Conservation (phyloP, 2,113 vertebrate genomes). For the Nerophis lumbriciformis region DNA sequence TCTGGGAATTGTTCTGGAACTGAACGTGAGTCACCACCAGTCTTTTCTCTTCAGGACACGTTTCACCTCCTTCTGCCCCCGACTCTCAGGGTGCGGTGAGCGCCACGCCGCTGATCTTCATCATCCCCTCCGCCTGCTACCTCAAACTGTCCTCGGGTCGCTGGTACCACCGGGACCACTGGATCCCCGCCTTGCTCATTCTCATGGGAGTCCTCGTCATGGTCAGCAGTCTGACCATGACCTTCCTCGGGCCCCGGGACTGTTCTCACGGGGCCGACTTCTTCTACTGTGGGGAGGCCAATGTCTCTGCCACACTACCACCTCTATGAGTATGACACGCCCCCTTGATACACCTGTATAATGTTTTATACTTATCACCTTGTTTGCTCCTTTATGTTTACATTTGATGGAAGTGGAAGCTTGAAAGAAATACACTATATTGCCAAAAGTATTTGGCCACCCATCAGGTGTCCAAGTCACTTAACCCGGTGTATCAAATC, state of each 20-base stretch:
- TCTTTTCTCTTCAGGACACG: not conserved
- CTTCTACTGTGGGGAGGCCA: slow-evolving; percentile 82
- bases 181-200: slow-evolving; percentile 77
- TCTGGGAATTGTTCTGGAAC: slow-evolving; percentile 86
- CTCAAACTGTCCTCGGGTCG: slow-evolving; percentile 80
- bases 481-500: too few species aligned
- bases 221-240: slow-evolving; percentile 80
- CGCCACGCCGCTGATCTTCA: slow-evolving; percentile 90
- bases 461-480: too few species aligned
- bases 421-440: too few species aligned
- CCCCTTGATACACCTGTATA: too few species aligned
- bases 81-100: slow-evolving; percentile 81
- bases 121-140: slow-evolving; percentile 88
- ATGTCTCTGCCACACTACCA: slow-evolving; percentile 68
- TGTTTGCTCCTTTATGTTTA: too few species aligned
- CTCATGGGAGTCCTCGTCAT: slow-evolving; percentile 79
- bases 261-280: slow-evolving; percentile 89
- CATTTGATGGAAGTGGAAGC: too few species aligned
- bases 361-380: too few species aligned
- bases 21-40: slow-evolving; percentile 80
- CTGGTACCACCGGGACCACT: slow-evolving; percentile 79
- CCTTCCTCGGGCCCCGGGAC: slow-evolving; percentile 75
- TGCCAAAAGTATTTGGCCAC: too few species aligned
- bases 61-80: slow-evolving; percentile 16
- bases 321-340: slow-evolving; percentile 18